Base-by-base conservation (phyloP, 2,888 invertebrate genomes). In the Syrista parreyssii region DNA sequence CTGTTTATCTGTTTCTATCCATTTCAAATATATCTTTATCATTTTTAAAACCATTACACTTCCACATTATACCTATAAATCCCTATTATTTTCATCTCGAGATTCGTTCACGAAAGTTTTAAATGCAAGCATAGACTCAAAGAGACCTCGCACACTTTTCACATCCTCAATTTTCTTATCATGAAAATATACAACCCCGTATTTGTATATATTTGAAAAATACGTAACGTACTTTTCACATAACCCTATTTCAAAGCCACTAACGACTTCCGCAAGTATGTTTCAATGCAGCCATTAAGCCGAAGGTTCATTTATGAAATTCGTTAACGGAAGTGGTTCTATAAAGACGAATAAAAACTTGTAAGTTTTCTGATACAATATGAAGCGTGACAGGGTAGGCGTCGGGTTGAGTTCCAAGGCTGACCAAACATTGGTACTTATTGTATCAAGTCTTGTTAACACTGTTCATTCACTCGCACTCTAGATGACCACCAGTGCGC, bases 381-480 rank as follows among this genome's bases (percentile, higher is more conserved):
- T 33, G 31, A 71, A 71, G 84, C 82, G 82, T 75, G 71, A 77
- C 79, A 80, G 84, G 86, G 83, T 84, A 82, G 81, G 82, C 86
- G 81, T 86, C 76, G 82, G 85, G 84, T 84, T 82, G 83, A 83
- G 86, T 82, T 85, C 88, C 90, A 91, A 91, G 91, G 91, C 89
- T 89, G 87, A 85, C 82, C 85, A 84, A 83, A 85, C 86, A 82
- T 87, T 86, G 88, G 90, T 90, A 91, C 89, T 91, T 91, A 91
- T 91, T 91, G 88, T 91, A 91, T 91, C 91, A 91, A 91, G 91
- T 86, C 91, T 91, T 85, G 89, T 91, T 91, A 91, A 89, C 88
- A 82, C 82, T 87, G 86, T 87, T 87, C 87, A 87, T 89, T 88
- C 87, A 86, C 86, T 89, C 82, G 77, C 76, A 74, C 81, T 73